Evolutionary conservation across 1,140 invertebrate species (phyloP), one percentile per base, ranked within the genome.

Genomic region (Ctenoplectra terminalis): DNA sequence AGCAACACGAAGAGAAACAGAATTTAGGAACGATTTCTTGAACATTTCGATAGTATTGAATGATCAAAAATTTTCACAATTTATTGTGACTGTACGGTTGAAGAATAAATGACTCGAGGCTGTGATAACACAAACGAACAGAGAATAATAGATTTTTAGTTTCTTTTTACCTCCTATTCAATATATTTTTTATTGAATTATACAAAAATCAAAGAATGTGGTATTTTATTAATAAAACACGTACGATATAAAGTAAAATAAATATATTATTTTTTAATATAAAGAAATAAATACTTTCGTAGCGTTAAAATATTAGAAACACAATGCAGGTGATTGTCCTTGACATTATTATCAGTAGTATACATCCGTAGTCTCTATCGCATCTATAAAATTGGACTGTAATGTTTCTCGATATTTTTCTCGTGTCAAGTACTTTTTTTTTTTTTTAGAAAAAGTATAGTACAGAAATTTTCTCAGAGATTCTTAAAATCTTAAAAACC

Each of bases 211-310:
- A 26, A 17, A 31, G 26, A 6, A 17, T 23, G 26, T 11, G 20
- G 11, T 15, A 46, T 46, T 34, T 71, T 71, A 71, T 26, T 29
- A 54, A 46, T 26, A 2, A 46, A 58, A 60, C 13, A 50, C 13
- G 20, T 8, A 31, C 50, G 43, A 46, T 26, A 26, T 64, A 40
- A 29, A 70, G 37, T 80, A 34, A 79, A 73, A 80, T 80, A 80
- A 73, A 80, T 80, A 80, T 80, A 72, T 80, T 54, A 72, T 26
- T 56, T 11, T 29, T 64, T 26, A 52, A 73, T 79, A 63, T 61
- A 67, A 76, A 50, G 23, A 60, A 71, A 72, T 80, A 80, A 80
- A 80, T 80, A 80, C 69, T 80, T 73, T 40, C 48, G 17, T 15
- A 26, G n/a, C 5, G 23, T 63, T 37, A 1, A 7, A n/a, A 2